Evolutionary conservation across 2,888 invertebrate species (phyloP), one percentile per base, ranked within the genome.

Genomic region (Melikaiella ostensackeni): DNA sequence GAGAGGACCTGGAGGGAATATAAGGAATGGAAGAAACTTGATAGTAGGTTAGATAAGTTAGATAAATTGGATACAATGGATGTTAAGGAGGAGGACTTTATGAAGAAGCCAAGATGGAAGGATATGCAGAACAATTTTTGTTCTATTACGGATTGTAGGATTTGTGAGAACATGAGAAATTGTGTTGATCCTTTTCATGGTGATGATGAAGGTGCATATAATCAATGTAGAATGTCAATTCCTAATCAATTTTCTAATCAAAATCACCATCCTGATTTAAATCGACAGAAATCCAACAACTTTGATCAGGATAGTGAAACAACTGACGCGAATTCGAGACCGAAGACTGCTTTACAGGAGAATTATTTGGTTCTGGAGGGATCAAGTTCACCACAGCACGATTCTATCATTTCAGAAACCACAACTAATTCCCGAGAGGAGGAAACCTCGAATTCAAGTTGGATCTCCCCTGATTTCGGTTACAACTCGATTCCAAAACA

Each of bases 1-100:
- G 87, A 88, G 57, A 84, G 87, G 6, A 90, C 89, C 19, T 90
- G 90, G 89, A 86, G 87, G 4, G 89, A 89, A 78, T 90, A 89
- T 79, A 89, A 87, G 76, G 89, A 90, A 59, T 81, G 87, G 8
- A 89, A 87, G 77, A 86, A 82, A 38, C 84, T 82, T 27, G 89
- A 90, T 73, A 84, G 84, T 16, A 50, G 85, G 27, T 84, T 80
- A 1, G 50, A 70, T 13, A 70, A n/a, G n/a, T 50, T 70, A 27
- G 70, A 70, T 30, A n/a, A 19, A 27, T 50, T 30, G 16, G 70
- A 63, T 13, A 30, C 19, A 9, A 80, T 81, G 0, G 78, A 84
- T 11, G 30, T 64, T 6, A 77, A 78, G 50, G 89, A 89, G 30
- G 88, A 88, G 50, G 86, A 87, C 63, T 88, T 86, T 46, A 86